A percentile compares a stretch with the other conserved stretches of the same genome.
Conservation (phyloP, 2,888 invertebrate genomes). For the Fabriciana adippe region DNA sequence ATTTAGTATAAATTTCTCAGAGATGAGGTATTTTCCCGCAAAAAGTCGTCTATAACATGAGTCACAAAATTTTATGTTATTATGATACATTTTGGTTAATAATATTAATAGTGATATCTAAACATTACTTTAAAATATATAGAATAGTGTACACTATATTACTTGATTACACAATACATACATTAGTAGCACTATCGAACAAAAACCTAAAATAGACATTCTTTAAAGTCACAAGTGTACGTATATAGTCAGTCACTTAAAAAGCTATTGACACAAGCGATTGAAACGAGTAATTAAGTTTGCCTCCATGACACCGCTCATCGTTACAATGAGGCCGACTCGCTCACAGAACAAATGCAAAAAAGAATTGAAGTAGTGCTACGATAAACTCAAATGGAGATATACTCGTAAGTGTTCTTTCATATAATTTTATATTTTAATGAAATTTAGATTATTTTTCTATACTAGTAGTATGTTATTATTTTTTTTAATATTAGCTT, state of each 20-base stretch:
- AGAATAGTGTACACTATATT: neutral
- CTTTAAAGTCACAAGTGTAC: neutral
- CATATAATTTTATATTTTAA: too few species aligned
- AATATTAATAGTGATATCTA: neutral
- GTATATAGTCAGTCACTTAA: conserved; percentile 3
- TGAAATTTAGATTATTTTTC: too few species aligned
- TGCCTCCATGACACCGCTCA: conserved; percentile 14
- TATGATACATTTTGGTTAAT: too few species aligned
- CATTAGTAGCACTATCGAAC: too few species aligned
- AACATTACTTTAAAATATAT: neutral
- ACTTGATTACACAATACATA: too few species aligned
- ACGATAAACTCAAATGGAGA: neutral
- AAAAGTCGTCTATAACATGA: too few species aligned
- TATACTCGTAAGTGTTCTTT: too few species aligned
- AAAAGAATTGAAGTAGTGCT: conserved; percentile 4
- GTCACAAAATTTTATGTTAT: too few species aligned
- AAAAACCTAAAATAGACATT: neutral
- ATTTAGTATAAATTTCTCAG: too few species aligned
- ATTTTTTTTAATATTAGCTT: too few species aligned
- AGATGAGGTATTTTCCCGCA: too few species aligned
- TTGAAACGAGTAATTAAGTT: conserved; percentile 18
- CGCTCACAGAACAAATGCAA: neutral
- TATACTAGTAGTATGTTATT: too few species aligned
- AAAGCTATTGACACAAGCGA: conserved; percentile 18
- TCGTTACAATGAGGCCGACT: conserved; percentile 18